Conservation (phyloP, 2,888 invertebrate species). For the Nycteola revayana region DNA sequence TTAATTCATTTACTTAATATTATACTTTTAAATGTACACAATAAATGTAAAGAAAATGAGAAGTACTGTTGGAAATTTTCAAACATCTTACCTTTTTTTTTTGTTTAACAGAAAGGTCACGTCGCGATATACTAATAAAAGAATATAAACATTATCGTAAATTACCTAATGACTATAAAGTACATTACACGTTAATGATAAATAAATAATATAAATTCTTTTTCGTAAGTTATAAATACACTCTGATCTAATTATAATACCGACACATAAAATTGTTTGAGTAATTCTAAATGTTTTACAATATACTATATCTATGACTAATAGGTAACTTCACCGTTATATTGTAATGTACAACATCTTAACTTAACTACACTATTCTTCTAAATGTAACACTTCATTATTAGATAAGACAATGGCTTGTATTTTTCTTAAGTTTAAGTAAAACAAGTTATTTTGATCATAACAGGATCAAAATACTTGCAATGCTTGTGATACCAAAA, state of each 20-base stretch:
- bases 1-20: conserved; percentile 9
- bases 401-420: conserved; percentile 13
- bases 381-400: conserved; percentile 17
- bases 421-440: no score
- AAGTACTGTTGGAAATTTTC: no score
- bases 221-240: conserved; percentile 62
- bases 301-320: conserved; percentile 38
- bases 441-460: no score
- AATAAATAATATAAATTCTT: conserved; percentile 60
- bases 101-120: no score
- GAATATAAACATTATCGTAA: conserved; percentile 15
- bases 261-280: conserved; percentile 19
- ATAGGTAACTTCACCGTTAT: conserved; percentile 75
- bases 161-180: conserved; percentile 23
- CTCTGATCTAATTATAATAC: conserved; percentile 47
- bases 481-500: no score
- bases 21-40: conserved; percentile 9
- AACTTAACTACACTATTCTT: conserved; percentile 16
- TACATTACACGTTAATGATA: conserved; percentile 43
- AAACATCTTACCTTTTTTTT: no score
- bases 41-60: no score
- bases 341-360: conserved; percentile 45
- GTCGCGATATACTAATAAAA: conserved; percentile 4
- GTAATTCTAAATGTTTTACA: conserved; percentile 19
- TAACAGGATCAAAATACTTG: no score